phyloP scores from a whole-genome alignment of 2,888 invertebrate genomes.

The Odiellus spinosus region DNA sequence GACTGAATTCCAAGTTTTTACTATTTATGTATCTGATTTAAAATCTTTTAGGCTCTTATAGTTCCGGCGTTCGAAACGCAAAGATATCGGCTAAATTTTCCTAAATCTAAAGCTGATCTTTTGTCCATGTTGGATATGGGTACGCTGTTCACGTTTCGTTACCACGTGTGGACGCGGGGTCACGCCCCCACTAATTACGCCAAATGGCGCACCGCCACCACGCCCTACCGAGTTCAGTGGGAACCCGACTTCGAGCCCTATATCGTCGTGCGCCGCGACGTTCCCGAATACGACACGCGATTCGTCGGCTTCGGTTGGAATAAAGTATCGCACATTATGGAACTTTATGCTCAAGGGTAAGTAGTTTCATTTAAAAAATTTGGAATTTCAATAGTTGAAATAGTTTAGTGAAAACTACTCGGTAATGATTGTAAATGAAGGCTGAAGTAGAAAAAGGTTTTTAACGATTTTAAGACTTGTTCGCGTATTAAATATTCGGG shows the following conservation, averaged over 20 bases:
- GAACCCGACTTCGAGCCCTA: constrained; percentile 83
- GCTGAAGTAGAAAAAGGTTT: too few relatives aligned
- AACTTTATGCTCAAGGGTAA: constrained; percentile 57
- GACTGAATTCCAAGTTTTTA: too few relatives aligned
- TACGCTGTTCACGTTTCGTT: constrained; percentile 65
- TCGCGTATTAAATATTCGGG: too few relatives aligned
- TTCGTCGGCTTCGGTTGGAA: constrained; percentile 96
- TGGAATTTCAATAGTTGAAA: too few relatives aligned
- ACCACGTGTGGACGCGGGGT: constrained; percentile 71
- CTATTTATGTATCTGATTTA: too few relatives aligned
- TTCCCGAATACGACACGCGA: constrained; percentile 62
- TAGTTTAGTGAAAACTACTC: too few relatives aligned
- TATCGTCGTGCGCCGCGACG: constrained; percentile 52
- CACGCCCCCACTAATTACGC: constrained; percentile 73
- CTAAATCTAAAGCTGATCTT: constrained; percentile 57
- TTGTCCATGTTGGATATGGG: constrained; percentile 52
- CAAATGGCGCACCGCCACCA: constrained; percentile 57
- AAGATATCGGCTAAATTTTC: constrained; percentile 60
- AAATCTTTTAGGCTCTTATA: constrained; percentile 47
- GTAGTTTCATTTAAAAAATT: too few relatives aligned
- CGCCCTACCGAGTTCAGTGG: constrained; percentile 73
- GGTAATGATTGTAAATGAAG: too few relatives aligned
- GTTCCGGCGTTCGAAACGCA: constrained; percentile 83
- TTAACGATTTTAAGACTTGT: too few relatives aligned
- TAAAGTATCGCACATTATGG: constrained; percentile 71